These are phyloP conservation scores for Erpetoichthys calabaricus DNA, from an alignment of 2,797 vertebrate genomes.

Conservation along the genomic window DNA sequence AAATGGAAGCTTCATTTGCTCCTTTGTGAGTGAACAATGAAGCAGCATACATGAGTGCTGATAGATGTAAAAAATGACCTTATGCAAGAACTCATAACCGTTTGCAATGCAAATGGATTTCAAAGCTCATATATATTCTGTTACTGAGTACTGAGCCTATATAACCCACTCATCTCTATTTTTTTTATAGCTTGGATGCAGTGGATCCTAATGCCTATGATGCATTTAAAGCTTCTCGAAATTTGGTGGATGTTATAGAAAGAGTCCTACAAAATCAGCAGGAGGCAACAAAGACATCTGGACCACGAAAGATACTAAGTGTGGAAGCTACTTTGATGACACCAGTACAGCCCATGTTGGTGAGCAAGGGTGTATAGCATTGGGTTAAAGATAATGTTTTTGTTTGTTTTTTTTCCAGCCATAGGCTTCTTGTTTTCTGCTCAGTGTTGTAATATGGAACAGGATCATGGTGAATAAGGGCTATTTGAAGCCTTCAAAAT, in stretches of 20 bases:
- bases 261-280: conserved; percentile 76
- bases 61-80: too few relatives aligned
- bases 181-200: conserved; percentile 67
- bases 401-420: neutral
- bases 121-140: too few relatives aligned
- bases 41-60: too few relatives aligned
- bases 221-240: conserved; percentile 91
- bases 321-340: conserved; percentile 89
- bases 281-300: conserved; percentile 64
- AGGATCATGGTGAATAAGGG: neutral
- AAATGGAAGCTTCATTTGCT: too few relatives aligned
- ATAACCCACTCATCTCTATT: fast-evolving
- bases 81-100: too few relatives aligned
- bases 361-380: conserved; percentile 24
- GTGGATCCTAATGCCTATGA: conserved; percentile 93
- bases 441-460: neutral
- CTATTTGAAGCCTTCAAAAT: too few relatives aligned
- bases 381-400: conserved; percentile 1
- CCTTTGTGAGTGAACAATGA: too few relatives aligned
- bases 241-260: conserved; percentile 85
- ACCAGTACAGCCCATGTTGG: conserved; percentile 95
- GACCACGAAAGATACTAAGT: conserved; percentile 61
- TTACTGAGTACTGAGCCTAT: too few relatives aligned
- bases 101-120: too few relatives aligned
- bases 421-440: neutral